phyloP scores from a whole-genome alignment of 2,888 invertebrate genomes.

The Leptopilina drosophilae region DNA sequence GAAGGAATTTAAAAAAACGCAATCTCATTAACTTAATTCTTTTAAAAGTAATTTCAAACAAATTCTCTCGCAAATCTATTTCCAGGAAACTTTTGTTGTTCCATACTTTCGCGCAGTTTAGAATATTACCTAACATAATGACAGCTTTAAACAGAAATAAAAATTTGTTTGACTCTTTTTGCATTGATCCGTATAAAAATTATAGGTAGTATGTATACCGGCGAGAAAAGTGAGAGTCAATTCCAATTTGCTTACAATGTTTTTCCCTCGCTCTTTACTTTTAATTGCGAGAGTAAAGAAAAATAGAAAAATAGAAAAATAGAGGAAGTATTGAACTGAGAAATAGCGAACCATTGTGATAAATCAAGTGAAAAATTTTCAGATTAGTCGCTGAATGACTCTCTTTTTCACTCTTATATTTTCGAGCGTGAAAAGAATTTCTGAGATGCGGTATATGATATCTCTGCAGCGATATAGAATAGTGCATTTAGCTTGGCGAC shows the following conservation, averaged over 20 bases:
- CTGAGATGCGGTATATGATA: background rate
- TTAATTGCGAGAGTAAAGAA: background rate
- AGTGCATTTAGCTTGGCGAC: conserved; percentile 30
- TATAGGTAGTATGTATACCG: background rate
- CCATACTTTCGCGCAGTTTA: conserved; percentile 16
- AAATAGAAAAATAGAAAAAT: background rate
- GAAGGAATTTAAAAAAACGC: background rate
- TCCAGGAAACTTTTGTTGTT: background rate
- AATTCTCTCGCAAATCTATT: conserved; percentile 5
- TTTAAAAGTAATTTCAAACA: background rate
- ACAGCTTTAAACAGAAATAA: background rate
- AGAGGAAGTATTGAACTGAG: conserved; percentile 7
- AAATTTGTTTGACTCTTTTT: background rate
- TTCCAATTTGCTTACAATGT: background rate
- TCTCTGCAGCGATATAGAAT: background rate
- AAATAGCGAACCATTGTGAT: background rate
- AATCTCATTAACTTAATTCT: conserved; percentile 13
- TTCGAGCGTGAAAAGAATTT: conserved; percentile 6
- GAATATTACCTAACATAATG: background rate
- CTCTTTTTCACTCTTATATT: conserved; percentile 32
- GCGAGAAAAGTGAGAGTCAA: background rate
- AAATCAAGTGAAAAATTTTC: conserved; percentile 18
- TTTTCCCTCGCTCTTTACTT: background rate
- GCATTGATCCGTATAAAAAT: background rate
- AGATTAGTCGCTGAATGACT: conserved; percentile 1